phyloP scores from a whole-genome alignment of 2,888 invertebrate genomes.

The Antitype chi region DNA sequence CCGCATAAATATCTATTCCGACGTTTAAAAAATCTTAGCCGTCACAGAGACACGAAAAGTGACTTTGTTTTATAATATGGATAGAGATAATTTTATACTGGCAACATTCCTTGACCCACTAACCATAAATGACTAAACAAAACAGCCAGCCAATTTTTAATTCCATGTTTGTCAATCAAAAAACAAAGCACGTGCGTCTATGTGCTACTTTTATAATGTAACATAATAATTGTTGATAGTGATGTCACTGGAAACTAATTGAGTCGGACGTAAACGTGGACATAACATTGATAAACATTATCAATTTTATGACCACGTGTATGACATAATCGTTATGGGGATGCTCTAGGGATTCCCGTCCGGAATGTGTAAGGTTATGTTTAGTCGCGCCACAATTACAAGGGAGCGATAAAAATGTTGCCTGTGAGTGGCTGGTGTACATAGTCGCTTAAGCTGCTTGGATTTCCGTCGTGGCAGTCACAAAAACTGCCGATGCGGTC shows the following conservation, averaged over 20 bases:
- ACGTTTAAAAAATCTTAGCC: no score
- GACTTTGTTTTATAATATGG: background rate
- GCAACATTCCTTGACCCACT: background rate
- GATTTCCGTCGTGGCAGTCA: background rate
- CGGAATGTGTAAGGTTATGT: background rate
- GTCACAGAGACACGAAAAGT: background rate
- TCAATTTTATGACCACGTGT: slow-evolving; percentile 15
- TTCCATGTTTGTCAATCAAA: slow-evolving; percentile 22
- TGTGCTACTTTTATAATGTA: background rate
- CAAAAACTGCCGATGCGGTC: background rate
- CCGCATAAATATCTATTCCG: background rate
- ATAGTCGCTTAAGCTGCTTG: background rate
- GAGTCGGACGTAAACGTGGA: slow-evolving; percentile 1
- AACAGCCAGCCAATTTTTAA: background rate
- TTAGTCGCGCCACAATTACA: background rate
- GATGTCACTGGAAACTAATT: slow-evolving; percentile 40
- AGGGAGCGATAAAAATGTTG: background rate
- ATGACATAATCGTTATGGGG: slow-evolving; percentile 19
- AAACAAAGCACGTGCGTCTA: slow-evolving; percentile 16
- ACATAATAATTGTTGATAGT: slow-evolving; percentile 12
- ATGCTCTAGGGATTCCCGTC: slow-evolving; percentile 23
- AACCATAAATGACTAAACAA: background rate
- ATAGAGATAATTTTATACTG: background rate
- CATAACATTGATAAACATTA: background rate
- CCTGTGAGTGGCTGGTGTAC: background rate